These are phyloP conservation scores for Anthophora plumipes DNA, from an alignment of 2,888 invertebrate genomes.

Conservation along the genomic window DNA sequence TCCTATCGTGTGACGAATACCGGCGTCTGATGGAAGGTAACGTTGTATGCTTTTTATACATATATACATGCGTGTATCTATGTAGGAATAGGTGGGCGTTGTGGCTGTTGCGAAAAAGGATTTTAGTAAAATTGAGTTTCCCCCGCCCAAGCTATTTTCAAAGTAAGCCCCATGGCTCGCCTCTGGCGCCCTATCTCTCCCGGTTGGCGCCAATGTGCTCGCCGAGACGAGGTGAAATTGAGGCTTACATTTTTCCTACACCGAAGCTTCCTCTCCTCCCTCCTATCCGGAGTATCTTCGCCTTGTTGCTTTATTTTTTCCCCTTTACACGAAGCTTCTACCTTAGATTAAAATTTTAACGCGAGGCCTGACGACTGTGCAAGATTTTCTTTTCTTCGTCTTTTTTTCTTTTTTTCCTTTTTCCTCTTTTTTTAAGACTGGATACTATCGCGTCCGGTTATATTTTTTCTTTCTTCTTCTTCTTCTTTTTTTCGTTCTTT, in stretches of 20 bases:
- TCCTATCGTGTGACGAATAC: conserved; percentile 32
- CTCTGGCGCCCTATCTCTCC: conserved; percentile 6
- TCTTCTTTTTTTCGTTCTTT: conserved; percentile 16
- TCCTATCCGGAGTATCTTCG: not conserved
- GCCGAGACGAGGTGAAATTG: conserved; percentile 18
- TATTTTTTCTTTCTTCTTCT: too few species aligned
- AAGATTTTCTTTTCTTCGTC: too few species aligned
- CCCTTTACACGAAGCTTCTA: conserved; percentile 8
- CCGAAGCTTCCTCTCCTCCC: not conserved
- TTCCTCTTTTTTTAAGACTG: conserved; percentile 35
- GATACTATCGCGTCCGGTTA: not conserved
- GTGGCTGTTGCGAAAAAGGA: conserved; percentile 56
- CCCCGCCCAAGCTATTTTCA: conserved; percentile 50
- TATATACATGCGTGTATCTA: not conserved
- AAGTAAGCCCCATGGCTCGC: conserved; percentile 47
- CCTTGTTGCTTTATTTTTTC: conserved; percentile 5
- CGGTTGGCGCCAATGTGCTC: conserved; percentile 33
- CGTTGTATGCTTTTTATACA: conserved; percentile 18
- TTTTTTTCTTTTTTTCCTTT: too few species aligned
- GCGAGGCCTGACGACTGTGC: not conserved
- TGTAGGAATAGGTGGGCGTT: conserved; percentile 1
- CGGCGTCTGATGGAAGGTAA: conserved; percentile 35
- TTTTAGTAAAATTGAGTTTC: conserved; percentile 82
- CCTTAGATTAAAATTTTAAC: conserved; percentile 46
- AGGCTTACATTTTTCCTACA: conserved; percentile 17